phyloP scores from a whole-genome alignment of 2,888 invertebrate genomes.

The Parnassius apollo region DNA sequence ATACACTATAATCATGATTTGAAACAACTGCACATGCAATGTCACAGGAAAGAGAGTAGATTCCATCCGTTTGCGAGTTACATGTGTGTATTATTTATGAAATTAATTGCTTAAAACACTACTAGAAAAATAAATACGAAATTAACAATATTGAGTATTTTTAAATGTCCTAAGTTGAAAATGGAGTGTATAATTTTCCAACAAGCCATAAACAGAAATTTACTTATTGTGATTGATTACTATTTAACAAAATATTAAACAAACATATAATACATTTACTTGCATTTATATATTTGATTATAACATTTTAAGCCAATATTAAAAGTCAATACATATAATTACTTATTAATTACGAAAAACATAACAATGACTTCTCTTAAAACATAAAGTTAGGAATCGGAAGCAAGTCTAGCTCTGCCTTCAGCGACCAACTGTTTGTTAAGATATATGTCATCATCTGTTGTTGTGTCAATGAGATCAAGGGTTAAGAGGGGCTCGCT shows the following conservation, averaged over 20 bases:
- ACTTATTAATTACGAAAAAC: conserved; percentile 11
- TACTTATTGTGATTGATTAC: not conserved
- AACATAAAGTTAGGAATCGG: conserved; percentile 41
- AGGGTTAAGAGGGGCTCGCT: conserved; percentile 83
- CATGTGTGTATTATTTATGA: not conserved
- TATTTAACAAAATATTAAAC: conserved; percentile 10
- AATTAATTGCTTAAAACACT: conserved; percentile 14
- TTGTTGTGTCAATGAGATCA: conserved; percentile 86
- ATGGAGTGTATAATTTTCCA: conserved; percentile 1
- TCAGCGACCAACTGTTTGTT: conserved; percentile 84
- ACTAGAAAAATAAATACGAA: conserved; percentile 20
- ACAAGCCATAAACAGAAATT: conserved; percentile 1
- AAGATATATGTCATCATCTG: conserved; percentile 84
- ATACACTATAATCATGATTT: too few species aligned
- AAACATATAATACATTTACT: conserved; percentile 9
- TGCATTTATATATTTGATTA: conserved; percentile 6
- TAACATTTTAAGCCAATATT: conserved; percentile 11
- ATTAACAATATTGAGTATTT: conserved; percentile 23
- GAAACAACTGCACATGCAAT: too few species aligned
- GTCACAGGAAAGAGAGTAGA: not conserved
- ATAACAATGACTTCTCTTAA: conserved; percentile 5
- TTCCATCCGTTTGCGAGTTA: not conserved
- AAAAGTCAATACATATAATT: conserved; percentile 11
- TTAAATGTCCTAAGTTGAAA: conserved; percentile 11
- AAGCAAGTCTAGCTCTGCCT: conserved; percentile 77